Percentiles rank a stretch among this genome's conserved stretches.
These are phyloP conservation scores for Gryllus bimaculatus DNA, from an alignment of 1,140 invertebrate genomes.

Conservation along the genomic window DNA sequence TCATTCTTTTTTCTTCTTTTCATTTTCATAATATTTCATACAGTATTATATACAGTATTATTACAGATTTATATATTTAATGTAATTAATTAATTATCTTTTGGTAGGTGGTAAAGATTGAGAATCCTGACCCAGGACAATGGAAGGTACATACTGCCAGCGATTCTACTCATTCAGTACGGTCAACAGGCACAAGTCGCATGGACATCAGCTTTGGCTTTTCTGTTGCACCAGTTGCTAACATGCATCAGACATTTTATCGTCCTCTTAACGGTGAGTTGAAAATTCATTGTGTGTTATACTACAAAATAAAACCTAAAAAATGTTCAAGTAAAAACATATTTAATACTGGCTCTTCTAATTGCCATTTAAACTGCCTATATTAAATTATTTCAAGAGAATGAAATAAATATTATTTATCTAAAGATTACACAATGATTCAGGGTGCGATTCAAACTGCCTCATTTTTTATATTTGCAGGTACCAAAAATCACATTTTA, in stretches of 20 bases:
- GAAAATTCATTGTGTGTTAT: not conserved
- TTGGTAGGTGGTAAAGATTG: slow-evolving; percentile 39
- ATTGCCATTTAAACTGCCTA: not conserved
- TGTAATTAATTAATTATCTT: not conserved
- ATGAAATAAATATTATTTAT: not conserved
- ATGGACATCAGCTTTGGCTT: slow-evolving; percentile 60
- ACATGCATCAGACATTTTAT: slow-evolving; percentile 44
- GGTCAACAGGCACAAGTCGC: slow-evolving; percentile 53
- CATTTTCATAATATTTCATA: too few relatives aligned
- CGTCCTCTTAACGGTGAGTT: slow-evolving; percentile 48
- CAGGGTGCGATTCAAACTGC: too few relatives aligned
- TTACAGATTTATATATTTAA: too few relatives aligned
- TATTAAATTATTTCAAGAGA: not conserved
- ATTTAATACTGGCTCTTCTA: too few relatives aligned
- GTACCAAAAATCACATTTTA: slow-evolving; percentile 38
- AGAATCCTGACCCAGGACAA: slow-evolving; percentile 52
- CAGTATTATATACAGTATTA: too few relatives aligned
- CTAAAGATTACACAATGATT: too few relatives aligned
- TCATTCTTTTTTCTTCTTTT: too few relatives aligned
- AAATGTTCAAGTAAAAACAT: too few relatives aligned
- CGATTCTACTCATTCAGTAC: slow-evolving; percentile 49
- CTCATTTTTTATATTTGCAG: slow-evolving; percentile 26
- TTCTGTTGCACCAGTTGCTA: slow-evolving; percentile 40
- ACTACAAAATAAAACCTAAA: too few relatives aligned
- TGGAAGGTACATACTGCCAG: slow-evolving; percentile 52